Evolutionary conservation across 2,113 vertebrate species (phyloP), one percentile per base, ranked within the genome.

Genomic region (Archilochus colubris): DNA sequence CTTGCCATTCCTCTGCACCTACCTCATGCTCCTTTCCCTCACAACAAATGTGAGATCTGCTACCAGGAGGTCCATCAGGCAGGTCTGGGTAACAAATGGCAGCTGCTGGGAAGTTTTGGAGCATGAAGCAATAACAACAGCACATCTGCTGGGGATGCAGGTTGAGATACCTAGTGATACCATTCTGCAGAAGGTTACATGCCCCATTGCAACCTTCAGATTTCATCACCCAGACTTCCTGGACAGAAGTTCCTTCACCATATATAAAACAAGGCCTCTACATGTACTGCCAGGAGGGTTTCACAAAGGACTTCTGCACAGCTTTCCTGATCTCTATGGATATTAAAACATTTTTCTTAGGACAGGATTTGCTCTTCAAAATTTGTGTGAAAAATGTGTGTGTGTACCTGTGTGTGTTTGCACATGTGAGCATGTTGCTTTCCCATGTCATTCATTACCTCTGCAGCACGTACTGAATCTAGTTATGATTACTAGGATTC

Each of bases 51-150:
- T 17, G 33, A 79, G 36, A 74, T 55, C 40, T 85, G 80, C 38
- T 64, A 27, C 22, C 25, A 22, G n/a, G 23, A 69, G 19, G 19
- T 53, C 33, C 23, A 54, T 11, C 48, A 74, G 31, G 30, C 9
- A 68, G 27, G 17, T 78, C 19, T 68, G 66, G 76, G 53, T 57
- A 63, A 22, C 15, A 68, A 82, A 48, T 5, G 6, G 31, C 31
- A 70, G 67, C 4, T 31, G 51, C 6, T 44, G 12, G 4, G 43
- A 43, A 80, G 38, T 64, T 78, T 38, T 16, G 36, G 9, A 3
- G 5, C 5, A 23, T 17, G 13, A 64, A 64, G 27, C 1, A 0
- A 25, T 3, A 62, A 12, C 1, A 1, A 55, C 19, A 72, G 25
- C 15, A 1, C 23, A 69, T 31, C 27, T 40, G 7, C 46, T 19